phyloP scores from a whole-genome alignment of 1,140 invertebrate genomes.

The Oreohelix idahoensis region DNA sequence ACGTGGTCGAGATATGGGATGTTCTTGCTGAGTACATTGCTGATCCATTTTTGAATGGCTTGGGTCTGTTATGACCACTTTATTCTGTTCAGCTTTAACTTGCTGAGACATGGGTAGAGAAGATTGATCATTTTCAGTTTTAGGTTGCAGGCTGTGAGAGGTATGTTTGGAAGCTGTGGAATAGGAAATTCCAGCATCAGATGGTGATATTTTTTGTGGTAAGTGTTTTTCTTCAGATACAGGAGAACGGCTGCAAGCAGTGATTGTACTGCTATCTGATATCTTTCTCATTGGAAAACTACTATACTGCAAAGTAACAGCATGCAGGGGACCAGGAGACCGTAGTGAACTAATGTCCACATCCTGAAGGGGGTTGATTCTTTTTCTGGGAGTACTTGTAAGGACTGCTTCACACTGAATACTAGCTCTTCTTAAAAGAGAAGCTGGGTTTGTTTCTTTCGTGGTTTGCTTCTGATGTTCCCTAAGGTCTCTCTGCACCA shows the following conservation, averaged over 20 bases:
- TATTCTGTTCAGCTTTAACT: not conserved
- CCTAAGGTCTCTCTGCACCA: not conserved
- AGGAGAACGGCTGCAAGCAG: not conserved
- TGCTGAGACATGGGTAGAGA: not conserved
- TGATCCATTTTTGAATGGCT: not conserved
- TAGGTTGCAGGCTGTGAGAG: not conserved
- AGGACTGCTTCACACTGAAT: slow-evolving; percentile 36
- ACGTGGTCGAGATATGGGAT: not conserved
- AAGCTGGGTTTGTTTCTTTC: not conserved
- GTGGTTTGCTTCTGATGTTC: not conserved
- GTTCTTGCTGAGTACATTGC: not conserved
- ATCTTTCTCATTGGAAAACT: not conserved
- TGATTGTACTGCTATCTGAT: not conserved
- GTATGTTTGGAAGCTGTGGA: not conserved
- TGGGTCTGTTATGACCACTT: not conserved
- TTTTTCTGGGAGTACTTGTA: not conserved
- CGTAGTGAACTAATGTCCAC: slow-evolving; percentile 23
- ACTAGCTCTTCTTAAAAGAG: slow-evolving; percentile 26
- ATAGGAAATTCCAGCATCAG: not conserved
- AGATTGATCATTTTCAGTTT: not conserved
- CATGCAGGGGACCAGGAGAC: slow-evolving; percentile 31
- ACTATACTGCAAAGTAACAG: slow-evolving; percentile 35
- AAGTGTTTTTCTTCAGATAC: no score
- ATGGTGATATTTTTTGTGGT: not conserved
- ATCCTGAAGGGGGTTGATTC: slow-evolving; percentile 25